phyloP scores from a whole-genome alignment of 23 tunicate genomes.

The Halocynthia aurantium region DNA sequence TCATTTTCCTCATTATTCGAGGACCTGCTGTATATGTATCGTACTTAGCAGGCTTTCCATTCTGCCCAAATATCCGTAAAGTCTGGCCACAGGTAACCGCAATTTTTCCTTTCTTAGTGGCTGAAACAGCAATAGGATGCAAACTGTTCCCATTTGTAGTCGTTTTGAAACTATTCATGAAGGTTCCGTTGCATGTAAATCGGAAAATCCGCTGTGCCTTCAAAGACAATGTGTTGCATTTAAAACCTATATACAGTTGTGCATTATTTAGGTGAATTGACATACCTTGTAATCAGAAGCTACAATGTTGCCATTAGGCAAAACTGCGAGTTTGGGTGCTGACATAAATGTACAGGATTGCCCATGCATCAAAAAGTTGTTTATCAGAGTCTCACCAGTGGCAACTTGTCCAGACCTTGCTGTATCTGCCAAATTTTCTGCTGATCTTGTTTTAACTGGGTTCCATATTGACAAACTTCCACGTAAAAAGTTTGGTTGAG shows the following conservation, averaged over 20 bases:
- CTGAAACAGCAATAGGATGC: slow-evolving; percentile 39
- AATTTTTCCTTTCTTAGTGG: slow-evolving; percentile 40
- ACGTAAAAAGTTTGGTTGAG: slow-evolving; percentile 4
- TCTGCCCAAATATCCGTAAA: slow-evolving; percentile 17
- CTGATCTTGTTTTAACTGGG: background rate
- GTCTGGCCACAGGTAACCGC: slow-evolving; percentile 44
- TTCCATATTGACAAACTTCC: background rate
- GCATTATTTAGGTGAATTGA: background rate
- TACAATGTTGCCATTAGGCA: slow-evolving; percentile 25
- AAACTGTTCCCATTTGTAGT: slow-evolving; percentile 20
- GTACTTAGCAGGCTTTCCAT: slow-evolving; percentile 35
- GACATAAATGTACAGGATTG: slow-evolving; percentile 28
- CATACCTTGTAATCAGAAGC: slow-evolving; percentile 54
- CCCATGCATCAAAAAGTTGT: slow-evolving; percentile 14
- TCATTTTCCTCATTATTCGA: background rate
- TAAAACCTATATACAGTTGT: background rate
- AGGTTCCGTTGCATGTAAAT: slow-evolving; percentile 11
- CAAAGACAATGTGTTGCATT: background rate
- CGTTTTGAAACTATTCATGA: slow-evolving; percentile 17
- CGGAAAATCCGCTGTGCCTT: slow-evolving; percentile 47
- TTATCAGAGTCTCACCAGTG: background rate
- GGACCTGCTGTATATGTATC: background rate
- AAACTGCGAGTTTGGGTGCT: slow-evolving; percentile 40
- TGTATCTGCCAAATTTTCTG: background rate
- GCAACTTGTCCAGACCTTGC: background rate